phyloP scores from a whole-genome alignment of 2,113 vertebrate species.

The Phalacrocorax aristotelis region DNA sequence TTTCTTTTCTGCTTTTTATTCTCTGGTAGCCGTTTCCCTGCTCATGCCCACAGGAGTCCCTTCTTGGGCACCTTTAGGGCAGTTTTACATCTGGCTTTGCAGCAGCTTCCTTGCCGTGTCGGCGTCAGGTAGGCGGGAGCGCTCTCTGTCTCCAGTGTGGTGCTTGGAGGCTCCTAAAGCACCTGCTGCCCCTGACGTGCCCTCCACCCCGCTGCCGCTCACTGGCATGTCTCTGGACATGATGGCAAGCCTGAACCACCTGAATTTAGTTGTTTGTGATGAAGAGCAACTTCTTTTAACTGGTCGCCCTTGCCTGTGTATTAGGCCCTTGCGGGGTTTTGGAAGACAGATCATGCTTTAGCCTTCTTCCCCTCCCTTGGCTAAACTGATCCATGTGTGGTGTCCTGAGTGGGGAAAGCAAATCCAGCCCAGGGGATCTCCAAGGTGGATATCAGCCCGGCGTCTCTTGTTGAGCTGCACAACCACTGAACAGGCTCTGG shows the following conservation, averaged over 20 bases:
- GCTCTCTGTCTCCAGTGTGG: not conserved
- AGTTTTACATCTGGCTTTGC: not conserved
- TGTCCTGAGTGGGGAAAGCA: not conserved
- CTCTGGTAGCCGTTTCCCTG: not conserved
- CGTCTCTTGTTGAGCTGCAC: accelerated
- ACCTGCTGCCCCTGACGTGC: not conserved
- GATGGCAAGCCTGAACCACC: not conserved
- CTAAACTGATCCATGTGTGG: accelerated
- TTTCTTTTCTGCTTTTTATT: not conserved
- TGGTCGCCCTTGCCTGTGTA: not conserved
- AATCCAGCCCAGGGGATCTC: not conserved
- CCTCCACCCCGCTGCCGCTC: no score
- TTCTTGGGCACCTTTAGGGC: not conserved
- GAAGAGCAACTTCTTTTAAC: not conserved
- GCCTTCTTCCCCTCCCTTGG: not conserved
- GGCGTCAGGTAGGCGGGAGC: accelerated
- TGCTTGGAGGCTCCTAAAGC: not conserved
- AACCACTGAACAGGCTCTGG: not conserved
- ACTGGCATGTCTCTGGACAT: not conserved
- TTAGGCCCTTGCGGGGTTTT: not conserved
- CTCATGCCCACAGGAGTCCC: accelerated
- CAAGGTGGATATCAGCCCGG: accelerated
- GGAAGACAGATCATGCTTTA: accelerated
- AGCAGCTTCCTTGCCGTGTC: accelerated
- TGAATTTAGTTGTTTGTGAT: not conserved